Evolutionary conservation across 2,888 invertebrate genomes (phyloP).

Genomic region (Dusona sp.): DNA sequence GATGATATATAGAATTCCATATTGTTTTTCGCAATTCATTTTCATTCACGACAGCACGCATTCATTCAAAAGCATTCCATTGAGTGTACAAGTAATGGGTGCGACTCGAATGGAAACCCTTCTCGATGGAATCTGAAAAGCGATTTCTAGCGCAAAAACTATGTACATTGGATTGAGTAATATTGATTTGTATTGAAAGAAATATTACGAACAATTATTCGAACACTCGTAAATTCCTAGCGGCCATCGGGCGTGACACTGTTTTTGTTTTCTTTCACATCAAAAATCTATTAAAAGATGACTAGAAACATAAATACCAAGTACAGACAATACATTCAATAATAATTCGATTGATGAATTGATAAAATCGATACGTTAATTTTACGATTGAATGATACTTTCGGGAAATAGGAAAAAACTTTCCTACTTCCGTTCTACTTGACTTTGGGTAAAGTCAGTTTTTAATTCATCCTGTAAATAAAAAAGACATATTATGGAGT

Average conservation of each 20-base stretch:
- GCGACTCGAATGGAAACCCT: not conserved
- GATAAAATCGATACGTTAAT: not conserved
- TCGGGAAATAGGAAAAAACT: not conserved
- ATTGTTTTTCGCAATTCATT: not conserved
- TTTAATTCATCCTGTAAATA: not conserved
- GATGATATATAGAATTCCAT: not conserved
- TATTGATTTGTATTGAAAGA: not conserved
- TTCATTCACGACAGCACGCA: not conserved
- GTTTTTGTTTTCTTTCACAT: not conserved
- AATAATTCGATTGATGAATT: not conserved
- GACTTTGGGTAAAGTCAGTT: not conserved
- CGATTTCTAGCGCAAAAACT: not conserved
- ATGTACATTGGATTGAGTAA: not conserved
- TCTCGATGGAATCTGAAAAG: not conserved
- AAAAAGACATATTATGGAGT: not conserved
- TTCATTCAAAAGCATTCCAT: slow-evolving; percentile 4
- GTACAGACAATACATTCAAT: not conserved
- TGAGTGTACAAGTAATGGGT: not conserved
- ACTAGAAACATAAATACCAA: not conserved
- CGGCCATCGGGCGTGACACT: not conserved
- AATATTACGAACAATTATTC: not conserved
- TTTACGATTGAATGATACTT: not conserved
- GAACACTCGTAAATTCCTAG: not conserved
- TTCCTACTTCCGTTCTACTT: too few relatives aligned
- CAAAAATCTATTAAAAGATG: not conserved